These are phyloP conservation scores for Acholoe squamosa DNA, from an alignment of 2,888 invertebrate genomes.

Conservation along the genomic window DNA sequence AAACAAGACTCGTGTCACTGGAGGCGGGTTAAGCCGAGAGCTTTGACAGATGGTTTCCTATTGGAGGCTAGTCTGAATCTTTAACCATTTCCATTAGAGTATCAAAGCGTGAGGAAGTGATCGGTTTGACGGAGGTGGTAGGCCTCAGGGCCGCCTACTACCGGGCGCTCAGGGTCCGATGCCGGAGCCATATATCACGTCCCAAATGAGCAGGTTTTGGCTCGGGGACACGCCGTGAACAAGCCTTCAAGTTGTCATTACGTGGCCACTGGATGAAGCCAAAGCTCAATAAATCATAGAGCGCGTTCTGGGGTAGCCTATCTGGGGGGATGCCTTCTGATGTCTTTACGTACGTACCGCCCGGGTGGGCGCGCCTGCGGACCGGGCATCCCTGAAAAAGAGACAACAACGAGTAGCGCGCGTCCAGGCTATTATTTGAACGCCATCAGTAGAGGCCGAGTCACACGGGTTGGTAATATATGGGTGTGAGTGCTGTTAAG, in stretches of 20 bases:
- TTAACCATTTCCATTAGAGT: conserved; percentile 45
- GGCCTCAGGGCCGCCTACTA: not conserved
- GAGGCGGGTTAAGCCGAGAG: not conserved
- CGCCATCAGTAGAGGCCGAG: not conserved
- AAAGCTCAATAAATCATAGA: conserved; percentile 21
- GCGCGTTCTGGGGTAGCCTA: not conserved
- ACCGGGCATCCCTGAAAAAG: not conserved
- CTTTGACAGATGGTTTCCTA: conserved; percentile 42
- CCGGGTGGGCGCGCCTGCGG: not conserved
- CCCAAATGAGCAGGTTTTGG: conserved; percentile 12
- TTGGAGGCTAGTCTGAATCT: not conserved
- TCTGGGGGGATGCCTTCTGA: too few relatives aligned
- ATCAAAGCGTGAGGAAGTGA: conserved; percentile 52
- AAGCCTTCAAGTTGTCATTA: conserved; percentile 53
- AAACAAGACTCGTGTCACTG: not conserved
- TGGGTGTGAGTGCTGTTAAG: conserved; percentile 3
- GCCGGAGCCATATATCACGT: conserved; percentile 47
- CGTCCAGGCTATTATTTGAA: not conserved
- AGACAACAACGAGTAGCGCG: conserved; percentile 35
- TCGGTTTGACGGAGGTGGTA: not conserved
- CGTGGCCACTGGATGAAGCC: conserved; percentile 38
- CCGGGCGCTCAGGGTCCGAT: not conserved
- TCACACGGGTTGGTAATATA: not conserved
- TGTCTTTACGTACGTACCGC: too few relatives aligned
- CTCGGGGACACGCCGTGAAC: conserved; percentile 50